Evolutionary conservation across 2,888 invertebrate genomes (phyloP), one percentile per base, ranked within the genome.

Genomic region (Flabesymbios commensalis): DNA sequence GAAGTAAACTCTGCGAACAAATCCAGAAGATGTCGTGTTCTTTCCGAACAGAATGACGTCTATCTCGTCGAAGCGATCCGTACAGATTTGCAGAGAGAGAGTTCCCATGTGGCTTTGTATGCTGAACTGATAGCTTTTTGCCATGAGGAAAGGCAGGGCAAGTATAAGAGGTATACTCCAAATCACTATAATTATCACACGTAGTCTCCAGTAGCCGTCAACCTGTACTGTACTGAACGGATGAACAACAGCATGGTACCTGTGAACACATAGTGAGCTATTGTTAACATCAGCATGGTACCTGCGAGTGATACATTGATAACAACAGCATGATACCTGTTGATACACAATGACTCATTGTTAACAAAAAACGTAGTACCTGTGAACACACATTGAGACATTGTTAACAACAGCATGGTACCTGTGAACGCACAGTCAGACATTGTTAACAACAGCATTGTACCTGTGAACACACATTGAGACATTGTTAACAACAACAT

Each of bases 161-260:
- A 78, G 73, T 2, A 79, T 31, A 29, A 74, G 70, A 3, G 83
- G 82, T 22, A 83, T 74, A 2, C 80, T 60, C 84, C 84, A 84
- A 2, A 83, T 82, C n/a, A 73, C 68, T 1, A 78, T 68, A 4
- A 84, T 72, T 33, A 84, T 82, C 55, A 75, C 74, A 28, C 76
- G 74, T 19, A 83, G 82, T 24, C 84, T 69, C 0, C 77, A 73
- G 65, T 75, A 78, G 63, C 77, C 76, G 70, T 75, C 74, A 24
- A 78, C 70, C 57, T 74, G 79, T 71, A 84, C 77, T 24, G 82
- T 80, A 26, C 81, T 79, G 45, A 84, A 72, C 1, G 84, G 84
- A 61, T 84, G 80, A 1, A 84, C 82, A 14, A 85, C 82, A 24
- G 84, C 84, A 65, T 83, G 82, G 62, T 83, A 84, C 61, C 84